A percentile compares a stretch with the other conserved stretches of the same genome.
These are phyloP conservation scores for Cranoglanis bouderius DNA, from an alignment of 2,113 vertebrate genomes.

Conservation along the genomic window DNA sequence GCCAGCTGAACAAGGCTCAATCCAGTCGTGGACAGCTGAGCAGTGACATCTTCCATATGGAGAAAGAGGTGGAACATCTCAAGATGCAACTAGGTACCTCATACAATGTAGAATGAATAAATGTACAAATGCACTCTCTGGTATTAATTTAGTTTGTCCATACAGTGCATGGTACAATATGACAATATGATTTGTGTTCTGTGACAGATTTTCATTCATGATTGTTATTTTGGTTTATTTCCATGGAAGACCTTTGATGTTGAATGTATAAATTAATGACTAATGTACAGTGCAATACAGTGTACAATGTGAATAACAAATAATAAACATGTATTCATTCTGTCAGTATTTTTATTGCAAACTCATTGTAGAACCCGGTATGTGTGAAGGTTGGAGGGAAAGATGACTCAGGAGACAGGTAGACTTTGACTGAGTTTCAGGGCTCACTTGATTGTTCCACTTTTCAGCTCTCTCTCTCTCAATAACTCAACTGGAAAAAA, in stretches of 20 bases:
- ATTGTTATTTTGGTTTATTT: not conserved
- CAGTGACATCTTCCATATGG: constrained; percentile 62
- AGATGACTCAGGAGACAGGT: not conserved
- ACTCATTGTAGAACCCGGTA: not conserved
- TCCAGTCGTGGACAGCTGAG: constrained; percentile 58
- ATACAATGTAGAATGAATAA: not conserved
- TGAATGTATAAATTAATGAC: not conserved
- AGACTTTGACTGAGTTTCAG: not conserved
- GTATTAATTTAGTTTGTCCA: not conserved
- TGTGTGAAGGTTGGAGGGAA: not conserved
- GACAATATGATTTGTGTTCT: not conserved
- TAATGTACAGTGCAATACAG: not conserved
- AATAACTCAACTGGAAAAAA: not conserved
- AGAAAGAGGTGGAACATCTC: constrained; percentile 64
- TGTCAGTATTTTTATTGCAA: not conserved
- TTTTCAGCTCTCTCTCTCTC: too few relatives aligned
- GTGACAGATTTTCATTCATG: not conserved
- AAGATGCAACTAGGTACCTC: constrained; percentile 53
- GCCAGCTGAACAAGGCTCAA: constrained; percentile 70
- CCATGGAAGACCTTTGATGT: not conserved
- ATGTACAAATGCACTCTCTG: not conserved
- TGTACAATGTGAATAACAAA: not conserved
- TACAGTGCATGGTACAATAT: not conserved
- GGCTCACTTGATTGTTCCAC: not conserved
- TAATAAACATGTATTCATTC: not conserved